Conservation (phyloP, 2,113 vertebrate genomes). For the Microcebus griseorufus region DNA sequence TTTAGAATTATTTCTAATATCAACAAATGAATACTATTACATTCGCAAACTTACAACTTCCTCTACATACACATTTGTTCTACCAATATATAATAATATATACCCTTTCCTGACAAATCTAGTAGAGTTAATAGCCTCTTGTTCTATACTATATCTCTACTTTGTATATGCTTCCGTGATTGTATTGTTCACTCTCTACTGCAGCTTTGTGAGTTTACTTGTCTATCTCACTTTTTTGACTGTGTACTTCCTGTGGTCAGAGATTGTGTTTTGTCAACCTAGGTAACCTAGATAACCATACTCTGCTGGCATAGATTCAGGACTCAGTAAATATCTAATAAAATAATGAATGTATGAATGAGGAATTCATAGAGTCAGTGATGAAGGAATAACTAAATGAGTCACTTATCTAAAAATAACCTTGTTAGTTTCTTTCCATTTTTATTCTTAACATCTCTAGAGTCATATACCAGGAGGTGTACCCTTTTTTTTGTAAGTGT, state of each 20-base stretch:
- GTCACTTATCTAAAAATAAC: neutral
- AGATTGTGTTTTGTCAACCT: neutral
- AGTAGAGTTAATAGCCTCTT: neutral
- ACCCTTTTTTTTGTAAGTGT: neutral
- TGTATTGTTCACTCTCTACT: neutral
- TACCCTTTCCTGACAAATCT: neutral
- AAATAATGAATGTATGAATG: neutral
- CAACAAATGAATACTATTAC: neutral
- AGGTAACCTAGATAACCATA: neutral
- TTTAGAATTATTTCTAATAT: neutral
- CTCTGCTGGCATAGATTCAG: neutral
- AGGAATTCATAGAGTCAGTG: neutral
- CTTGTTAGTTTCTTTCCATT: neutral
- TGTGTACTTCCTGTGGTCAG: neutral
- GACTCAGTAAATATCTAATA: neutral
- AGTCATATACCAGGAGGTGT: neutral
- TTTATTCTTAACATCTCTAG: neutral
- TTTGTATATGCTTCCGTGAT: neutral
- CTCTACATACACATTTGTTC: neutral
- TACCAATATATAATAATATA: neutral
- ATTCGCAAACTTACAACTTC: neutral
- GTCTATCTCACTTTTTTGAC: neutral
- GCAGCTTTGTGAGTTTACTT: neutral
- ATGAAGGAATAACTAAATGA: neutral
- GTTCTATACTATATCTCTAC: neutral